These are phyloP conservation scores for Genyomyrus donnyi DNA, from an alignment of 2,113 vertebrate species.

Conservation along the genomic window DNA sequence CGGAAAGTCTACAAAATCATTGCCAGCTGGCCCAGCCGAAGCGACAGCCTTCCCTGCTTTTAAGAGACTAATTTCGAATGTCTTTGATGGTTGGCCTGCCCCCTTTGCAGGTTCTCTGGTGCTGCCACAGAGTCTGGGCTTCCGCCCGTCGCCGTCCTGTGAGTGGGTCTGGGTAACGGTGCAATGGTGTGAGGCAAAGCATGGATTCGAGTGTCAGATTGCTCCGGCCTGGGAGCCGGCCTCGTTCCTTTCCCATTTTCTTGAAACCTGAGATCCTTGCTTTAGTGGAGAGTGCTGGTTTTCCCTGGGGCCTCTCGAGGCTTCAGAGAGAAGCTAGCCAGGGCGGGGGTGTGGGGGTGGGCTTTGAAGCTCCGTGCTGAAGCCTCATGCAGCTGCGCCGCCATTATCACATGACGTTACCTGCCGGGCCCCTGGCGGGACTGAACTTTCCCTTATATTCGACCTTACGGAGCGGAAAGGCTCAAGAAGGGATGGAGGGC, in stretches of 20 bases:
- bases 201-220: too few species aligned
- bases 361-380: slow-evolving; percentile 33
- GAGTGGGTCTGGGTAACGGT: not conserved
- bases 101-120: not conserved
- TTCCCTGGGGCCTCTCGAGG: slow-evolving; percentile 34
- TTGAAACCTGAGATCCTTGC: slow-evolving; percentile 30
- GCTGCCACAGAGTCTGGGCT: not conserved
- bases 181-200: not conserved
- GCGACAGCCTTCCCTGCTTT: not conserved
- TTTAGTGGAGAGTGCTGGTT: slow-evolving; percentile 28
- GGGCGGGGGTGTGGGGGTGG: slow-evolving; percentile 17
- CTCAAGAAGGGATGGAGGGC: slow-evolving; percentile 20
- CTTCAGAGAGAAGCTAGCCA: slow-evolving; percentile 18
- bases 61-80: not conserved
- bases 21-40: not conserved
- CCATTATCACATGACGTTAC: slow-evolving; percentile 22
- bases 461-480: slow-evolving; percentile 14
- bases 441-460: slow-evolving; percentile 40
- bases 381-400: not conserved
- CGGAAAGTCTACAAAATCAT: not conserved
- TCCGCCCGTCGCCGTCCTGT: too few species aligned
- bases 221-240: not conserved
- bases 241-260: slow-evolving; percentile 30
- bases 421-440: slow-evolving; percentile 33
- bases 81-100: not conserved